A percentile compares a stretch with the other conserved stretches of the same genome.
phyloP scores from a whole-genome alignment of 2,888 invertebrate genomes.

The Sipha maydis region DNA sequence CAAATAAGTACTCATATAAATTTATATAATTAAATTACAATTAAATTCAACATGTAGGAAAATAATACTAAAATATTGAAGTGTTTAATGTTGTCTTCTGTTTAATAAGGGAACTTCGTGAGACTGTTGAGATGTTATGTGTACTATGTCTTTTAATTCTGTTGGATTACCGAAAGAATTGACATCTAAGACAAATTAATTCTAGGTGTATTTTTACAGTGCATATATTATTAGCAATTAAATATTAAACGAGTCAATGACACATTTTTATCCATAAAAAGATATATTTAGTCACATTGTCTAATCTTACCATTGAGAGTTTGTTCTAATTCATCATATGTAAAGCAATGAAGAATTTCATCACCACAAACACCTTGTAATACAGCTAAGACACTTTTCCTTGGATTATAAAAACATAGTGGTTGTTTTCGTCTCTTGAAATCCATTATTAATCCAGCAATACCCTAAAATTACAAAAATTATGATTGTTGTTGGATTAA shows the following conservation, averaged over 20 bases:
- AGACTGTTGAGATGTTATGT: slow-evolving; percentile 35
- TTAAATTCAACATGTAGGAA: slow-evolving; percentile 25
- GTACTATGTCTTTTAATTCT: slow-evolving; percentile 54
- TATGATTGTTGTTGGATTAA: not conserved
- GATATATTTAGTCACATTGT: no score
- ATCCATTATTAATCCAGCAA: slow-evolving; percentile 80
- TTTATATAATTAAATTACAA: not conserved
- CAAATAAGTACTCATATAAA: not conserved
- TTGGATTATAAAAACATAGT: slow-evolving; percentile 77
- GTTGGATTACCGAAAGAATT: slow-evolving; percentile 29
- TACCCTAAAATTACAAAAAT: slow-evolving; percentile 70
- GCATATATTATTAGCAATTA: not conserved
- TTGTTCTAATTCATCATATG: slow-evolving; percentile 53
- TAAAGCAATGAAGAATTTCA: slow-evolving; percentile 66
- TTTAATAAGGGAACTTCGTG: slow-evolving; percentile 52
- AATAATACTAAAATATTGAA: not conserved
- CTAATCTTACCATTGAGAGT: slow-evolving; percentile 49
- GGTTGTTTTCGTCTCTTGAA: slow-evolving; percentile 78
- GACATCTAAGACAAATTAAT: slow-evolving; percentile 46
- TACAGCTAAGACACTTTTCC: slow-evolving; percentile 75
- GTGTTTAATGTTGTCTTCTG: slow-evolving; percentile 51
- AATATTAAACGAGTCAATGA: not conserved
- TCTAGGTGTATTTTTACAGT: no score
- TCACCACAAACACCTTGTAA: slow-evolving; percentile 76
- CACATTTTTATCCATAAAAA: no score